Evolutionary conservation across 1,140 invertebrate genomes (phyloP), one percentile per base, ranked within the genome.

Genomic region (Brachionus koreanus): DNA sequence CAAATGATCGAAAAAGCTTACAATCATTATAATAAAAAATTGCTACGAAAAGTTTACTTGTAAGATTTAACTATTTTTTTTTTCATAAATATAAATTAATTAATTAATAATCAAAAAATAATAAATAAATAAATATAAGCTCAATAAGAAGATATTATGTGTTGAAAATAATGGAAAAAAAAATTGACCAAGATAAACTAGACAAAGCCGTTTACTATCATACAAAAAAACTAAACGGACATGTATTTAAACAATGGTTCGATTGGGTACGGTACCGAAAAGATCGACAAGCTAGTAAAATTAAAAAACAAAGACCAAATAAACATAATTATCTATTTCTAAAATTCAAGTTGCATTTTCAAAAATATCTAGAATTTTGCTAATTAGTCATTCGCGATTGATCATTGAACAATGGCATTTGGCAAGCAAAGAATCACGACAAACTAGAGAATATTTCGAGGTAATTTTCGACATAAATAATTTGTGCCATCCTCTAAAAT

Each of bases 391-490:
- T 25, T 84, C 84, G 19, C 82, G 84, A 16, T 84, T 86, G 7
- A 85, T 87, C 13, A 87, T 88, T 76, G 65, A 85, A 63, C 86
- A 86, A n/a, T 88, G 87, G 87, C 83, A 85, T 72, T 83, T 85
- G 12, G 85, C 85, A 9, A 86, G 87, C 0, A 83, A 85, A 25
- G 85, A 86, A 63, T 84, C 86, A 7, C 85, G 85, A 37, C 85
- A 85, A 82, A 87, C 87, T 25, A 49, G 87, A 37, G 87, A 88
- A 84, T 88, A 88, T 75, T 88, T 88, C 83, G 87, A 88, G 85
- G 87, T 88, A 85, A 69, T 79, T 37, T 35, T 43, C 6, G 9
- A 46, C 25, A 82, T 16, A 9, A 72, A 19, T 42, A 72, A 6
- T 16, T 7, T 72, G 39, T 39, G 10, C 10, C 67, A 39, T 72